Evolutionary conservation across 1,140 invertebrate species (phyloP).

Genomic region (Phenacoccus solenopsis): DNA sequence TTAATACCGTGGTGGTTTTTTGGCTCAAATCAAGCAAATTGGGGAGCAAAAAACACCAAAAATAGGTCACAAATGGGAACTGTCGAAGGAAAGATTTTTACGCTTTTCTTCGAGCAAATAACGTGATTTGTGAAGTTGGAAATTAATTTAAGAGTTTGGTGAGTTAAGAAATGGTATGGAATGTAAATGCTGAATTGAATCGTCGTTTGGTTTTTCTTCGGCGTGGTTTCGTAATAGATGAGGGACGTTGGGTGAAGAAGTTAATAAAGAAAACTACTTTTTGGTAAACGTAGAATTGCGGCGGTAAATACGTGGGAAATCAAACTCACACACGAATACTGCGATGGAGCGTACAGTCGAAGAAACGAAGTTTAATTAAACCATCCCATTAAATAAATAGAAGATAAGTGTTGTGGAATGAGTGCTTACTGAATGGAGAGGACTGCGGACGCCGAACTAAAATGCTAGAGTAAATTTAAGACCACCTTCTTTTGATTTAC

Average conservation of each 20-base stretch:
- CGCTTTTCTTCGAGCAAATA: not conserved
- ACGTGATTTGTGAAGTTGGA: constrained; percentile 9
- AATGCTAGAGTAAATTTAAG: not conserved
- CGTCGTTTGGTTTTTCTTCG: not conserved
- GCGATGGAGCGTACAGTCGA: not conserved
- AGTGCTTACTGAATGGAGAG: not conserved
- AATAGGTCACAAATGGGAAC: not conserved
- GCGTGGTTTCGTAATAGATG: not conserved
- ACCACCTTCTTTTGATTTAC: not conserved
- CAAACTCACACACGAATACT: not conserved
- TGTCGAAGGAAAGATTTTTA: not conserved
- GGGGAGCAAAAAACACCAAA: not conserved
- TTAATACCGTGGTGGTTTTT: not conserved
- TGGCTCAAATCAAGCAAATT: not conserved
- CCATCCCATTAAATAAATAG: constrained; percentile 2
- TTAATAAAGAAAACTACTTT: constrained; percentile 3
- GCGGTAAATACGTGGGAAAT: not conserved
- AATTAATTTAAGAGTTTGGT: constrained; percentile 9
- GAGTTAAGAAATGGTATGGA: not conserved
- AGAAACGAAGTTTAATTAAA: not conserved
- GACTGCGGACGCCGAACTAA: not conserved
- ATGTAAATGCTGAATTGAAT: not conserved
- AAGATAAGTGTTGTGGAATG: not conserved
- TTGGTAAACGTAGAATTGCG: not conserved
- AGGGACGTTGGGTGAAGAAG: not conserved